Percentiles rank a stretch among this genome's conserved stretches.
These are phyloP conservation scores for Chorisops tibialis DNA, from an alignment of 2,888 invertebrate genomes.

Conservation along the genomic window DNA sequence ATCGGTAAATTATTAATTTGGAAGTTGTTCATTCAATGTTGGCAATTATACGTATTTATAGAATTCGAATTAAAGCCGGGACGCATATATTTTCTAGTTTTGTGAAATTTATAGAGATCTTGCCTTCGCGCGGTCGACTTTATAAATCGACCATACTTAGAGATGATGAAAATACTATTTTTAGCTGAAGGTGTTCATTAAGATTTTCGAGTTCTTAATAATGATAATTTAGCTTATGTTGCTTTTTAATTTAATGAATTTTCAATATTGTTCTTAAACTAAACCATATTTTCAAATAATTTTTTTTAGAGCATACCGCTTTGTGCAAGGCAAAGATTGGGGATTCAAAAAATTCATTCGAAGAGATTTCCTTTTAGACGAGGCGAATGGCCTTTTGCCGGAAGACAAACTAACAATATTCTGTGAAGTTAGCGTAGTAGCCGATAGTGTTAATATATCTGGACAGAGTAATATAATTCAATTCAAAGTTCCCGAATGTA, in stretches of 20 bases:
- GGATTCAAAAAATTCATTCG: constrained; percentile 99
- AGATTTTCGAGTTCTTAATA: no score
- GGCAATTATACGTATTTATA: no score
- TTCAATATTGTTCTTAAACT: no score
- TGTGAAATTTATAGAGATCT: no score
- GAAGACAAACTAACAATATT: constrained; percentile 99
- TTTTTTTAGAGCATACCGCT: constrained; percentile 82
- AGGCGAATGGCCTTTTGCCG: constrained; percentile 96
- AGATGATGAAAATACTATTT: no score
- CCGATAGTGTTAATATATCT: constrained; percentile 98
- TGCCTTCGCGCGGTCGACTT: no score
- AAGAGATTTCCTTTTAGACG: constrained; percentile 97
- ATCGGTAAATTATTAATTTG: constrained; percentile 99
- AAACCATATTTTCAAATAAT: background rate
- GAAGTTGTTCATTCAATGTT: constrained; percentile 23
- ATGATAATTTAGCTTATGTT: no score
- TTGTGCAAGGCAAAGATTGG: constrained; percentile 99
- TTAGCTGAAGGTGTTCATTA: no score
- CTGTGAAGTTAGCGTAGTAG: constrained; percentile 98
- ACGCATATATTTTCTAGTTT: no score
- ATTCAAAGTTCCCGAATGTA: constrained; percentile 95
- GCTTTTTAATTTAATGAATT: no score
- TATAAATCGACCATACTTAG: no score
- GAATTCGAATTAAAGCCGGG: no score
- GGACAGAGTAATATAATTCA: constrained; percentile 98